phyloP scores from a whole-genome alignment of 2,888 invertebrate species.

The Lasioglossum marginatum region DNA sequence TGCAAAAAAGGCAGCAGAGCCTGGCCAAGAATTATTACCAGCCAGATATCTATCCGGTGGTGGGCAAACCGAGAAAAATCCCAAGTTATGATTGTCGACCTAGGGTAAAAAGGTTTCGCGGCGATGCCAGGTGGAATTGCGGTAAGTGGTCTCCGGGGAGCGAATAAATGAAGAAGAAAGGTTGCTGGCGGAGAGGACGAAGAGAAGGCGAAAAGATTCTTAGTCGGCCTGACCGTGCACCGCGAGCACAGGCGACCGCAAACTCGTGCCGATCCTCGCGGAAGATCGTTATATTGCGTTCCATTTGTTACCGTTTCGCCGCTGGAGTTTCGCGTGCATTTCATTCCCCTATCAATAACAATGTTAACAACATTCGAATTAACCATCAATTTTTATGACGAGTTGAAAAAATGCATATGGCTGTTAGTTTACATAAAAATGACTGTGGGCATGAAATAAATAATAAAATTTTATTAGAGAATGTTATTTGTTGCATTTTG shows the following conservation, averaged over 20 bases:
- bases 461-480: too few relatives aligned
- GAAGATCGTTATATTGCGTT: slow-evolving; percentile 32
- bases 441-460: too few relatives aligned
- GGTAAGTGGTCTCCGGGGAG: slow-evolving; percentile 55
- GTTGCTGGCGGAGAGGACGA: not conserved
- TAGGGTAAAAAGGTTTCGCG: slow-evolving; percentile 44
- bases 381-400: too few relatives aligned
- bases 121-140: slow-evolving; percentile 60
- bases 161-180: slow-evolving; percentile 54
- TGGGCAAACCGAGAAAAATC: slow-evolving; percentile 53
- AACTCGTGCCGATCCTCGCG: slow-evolving; percentile 61
- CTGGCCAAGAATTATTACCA: slow-evolving; percentile 39
- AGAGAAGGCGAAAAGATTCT: slow-evolving; percentile 55
- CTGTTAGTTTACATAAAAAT: too few relatives aligned
- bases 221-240: slow-evolving; percentile 28
- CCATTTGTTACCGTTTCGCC: slow-evolving; percentile 28
- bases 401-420: too few relatives aligned
- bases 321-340: not conserved
- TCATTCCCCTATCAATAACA: not conserved
- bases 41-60: slow-evolving; percentile 51
- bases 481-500: too few relatives aligned
- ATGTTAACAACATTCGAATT: not conserved
- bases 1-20: slow-evolving; percentile 6
- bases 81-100: slow-evolving; percentile 58
- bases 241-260: slow-evolving; percentile 64